Conservation (phyloP, 2,888 invertebrate genomes). For the Rhamnusium bicolor region DNA sequence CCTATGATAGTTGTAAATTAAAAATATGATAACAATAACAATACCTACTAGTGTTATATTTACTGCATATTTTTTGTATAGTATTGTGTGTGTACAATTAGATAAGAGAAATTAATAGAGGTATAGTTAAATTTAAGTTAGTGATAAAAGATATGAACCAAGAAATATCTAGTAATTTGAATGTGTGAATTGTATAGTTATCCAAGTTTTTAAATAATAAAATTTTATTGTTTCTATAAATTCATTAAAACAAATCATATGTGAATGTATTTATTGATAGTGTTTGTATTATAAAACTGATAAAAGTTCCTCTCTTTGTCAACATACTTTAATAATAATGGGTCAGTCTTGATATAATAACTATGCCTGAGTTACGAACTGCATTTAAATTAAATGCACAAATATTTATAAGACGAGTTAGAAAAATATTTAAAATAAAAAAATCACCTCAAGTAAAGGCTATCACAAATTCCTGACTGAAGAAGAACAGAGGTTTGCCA, state of each 20-base stretch:
- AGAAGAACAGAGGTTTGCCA: conserved; percentile 79
- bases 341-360: conserved; percentile 43
- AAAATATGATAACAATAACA: neutral
- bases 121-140: neutral
- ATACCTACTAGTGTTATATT: neutral
- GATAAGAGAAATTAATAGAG: conserved; percentile 15
- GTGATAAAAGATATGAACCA: neutral
- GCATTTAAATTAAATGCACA: conserved; percentile 40
- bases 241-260: neutral
- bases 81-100: conserved; percentile 14
- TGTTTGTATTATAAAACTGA: conserved; percentile 12
- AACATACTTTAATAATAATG: conserved; percentile 22
- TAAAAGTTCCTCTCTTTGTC: too few relatives aligned
- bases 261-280: conserved; percentile 19
- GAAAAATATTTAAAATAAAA: conserved; percentile 66
- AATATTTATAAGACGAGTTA: conserved; percentile 38
- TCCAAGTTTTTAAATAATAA: conserved; percentile 1
- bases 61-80: neutral
- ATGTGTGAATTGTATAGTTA: conserved; percentile 11
- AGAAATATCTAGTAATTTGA: neutral
- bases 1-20: neutral
- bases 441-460: conserved; percentile 73
- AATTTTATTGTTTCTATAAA: neutral
- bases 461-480: conserved; percentile 80
- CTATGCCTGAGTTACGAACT: conserved; percentile 56